Percentiles rank a stretch among this genome's conserved stretches.
phyloP scores from a whole-genome alignment of 2,797 vertebrate genomes.

The Sebastes hubbsi region DNA sequence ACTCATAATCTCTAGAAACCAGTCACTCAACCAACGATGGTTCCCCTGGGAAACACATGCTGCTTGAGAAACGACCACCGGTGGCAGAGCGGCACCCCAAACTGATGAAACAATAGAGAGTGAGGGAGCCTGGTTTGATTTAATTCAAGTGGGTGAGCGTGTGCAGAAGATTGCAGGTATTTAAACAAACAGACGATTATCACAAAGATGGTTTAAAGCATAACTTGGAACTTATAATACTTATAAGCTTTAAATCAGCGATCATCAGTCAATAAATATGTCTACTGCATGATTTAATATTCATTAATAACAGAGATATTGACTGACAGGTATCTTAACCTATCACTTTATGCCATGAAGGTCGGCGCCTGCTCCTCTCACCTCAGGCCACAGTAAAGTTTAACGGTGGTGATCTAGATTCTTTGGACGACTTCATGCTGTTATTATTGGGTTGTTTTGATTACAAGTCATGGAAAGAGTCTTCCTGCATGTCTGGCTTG shows the following conservation, averaged over 20 bases:
- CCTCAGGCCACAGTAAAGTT: constrained; percentile 39
- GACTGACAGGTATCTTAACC: constrained; percentile 34
- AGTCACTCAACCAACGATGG: constrained; percentile 12
- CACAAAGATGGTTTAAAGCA: neutral
- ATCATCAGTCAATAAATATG: neutral
- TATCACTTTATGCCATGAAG: constrained; percentile 5
- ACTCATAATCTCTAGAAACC: constrained; percentile 59
- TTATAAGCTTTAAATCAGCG: neutral
- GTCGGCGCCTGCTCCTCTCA: constrained; percentile 39
- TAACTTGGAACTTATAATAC: neutral
- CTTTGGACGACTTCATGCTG: constrained; percentile 32
- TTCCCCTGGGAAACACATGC: constrained; percentile 29
- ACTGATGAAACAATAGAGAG: constrained; percentile 10
- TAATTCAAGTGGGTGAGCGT: neutral
- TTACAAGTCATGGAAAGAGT: constrained; percentile 48
- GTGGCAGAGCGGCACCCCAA: constrained; percentile 13
- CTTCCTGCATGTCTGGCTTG: constrained; percentile 13
- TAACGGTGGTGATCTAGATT: constrained; percentile 27
- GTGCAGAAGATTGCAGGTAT: neutral
- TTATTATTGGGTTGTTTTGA: constrained; percentile 61
- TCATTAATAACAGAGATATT: neutral
- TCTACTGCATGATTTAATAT: neutral
- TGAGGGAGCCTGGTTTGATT: neutral
- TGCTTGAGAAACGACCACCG: constrained; percentile 24
- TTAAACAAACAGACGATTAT: neutral